Conservation (phyloP, 2,797 vertebrate genomes). For the Cossypha caffra region DNA sequence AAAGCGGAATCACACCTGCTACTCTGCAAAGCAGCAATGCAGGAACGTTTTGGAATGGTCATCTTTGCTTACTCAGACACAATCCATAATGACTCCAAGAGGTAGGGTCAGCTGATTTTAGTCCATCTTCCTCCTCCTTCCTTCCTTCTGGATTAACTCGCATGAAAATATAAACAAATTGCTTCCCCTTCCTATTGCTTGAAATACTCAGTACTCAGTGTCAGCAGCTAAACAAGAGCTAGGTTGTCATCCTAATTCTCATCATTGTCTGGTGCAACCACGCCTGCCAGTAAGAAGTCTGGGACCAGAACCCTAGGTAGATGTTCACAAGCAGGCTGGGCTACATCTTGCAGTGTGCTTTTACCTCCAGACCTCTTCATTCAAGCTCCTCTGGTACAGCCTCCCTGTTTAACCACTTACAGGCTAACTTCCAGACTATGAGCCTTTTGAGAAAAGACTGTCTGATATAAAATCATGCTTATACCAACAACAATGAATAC, state of each 20-base stretch:
- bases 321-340: not conserved
- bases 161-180: not conserved
- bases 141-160: not conserved
- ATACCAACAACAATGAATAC: not conserved
- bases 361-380: not conserved
- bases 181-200: not conserved
- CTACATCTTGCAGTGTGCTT: not conserved
- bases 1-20: not conserved
- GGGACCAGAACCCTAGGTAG: not conserved
- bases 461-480: fast-evolving
- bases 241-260: not conserved
- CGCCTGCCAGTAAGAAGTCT: fast-evolving
- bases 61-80: not conserved
- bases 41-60: not conserved
- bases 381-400: not conserved
- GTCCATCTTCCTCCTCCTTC: not conserved
- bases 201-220: not conserved
- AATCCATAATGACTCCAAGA: not conserved
- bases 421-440: not conserved
- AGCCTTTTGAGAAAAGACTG: not conserved
- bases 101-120: not conserved
- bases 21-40: not conserved
- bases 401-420: not conserved
- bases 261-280: not conserved
- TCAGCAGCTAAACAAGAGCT: not conserved